Percentiles rank a stretch among this genome's conserved stretches.
phyloP scores from a whole-genome alignment of 2,797 vertebrate species.

The Semotilus atromaculatus region DNA sequence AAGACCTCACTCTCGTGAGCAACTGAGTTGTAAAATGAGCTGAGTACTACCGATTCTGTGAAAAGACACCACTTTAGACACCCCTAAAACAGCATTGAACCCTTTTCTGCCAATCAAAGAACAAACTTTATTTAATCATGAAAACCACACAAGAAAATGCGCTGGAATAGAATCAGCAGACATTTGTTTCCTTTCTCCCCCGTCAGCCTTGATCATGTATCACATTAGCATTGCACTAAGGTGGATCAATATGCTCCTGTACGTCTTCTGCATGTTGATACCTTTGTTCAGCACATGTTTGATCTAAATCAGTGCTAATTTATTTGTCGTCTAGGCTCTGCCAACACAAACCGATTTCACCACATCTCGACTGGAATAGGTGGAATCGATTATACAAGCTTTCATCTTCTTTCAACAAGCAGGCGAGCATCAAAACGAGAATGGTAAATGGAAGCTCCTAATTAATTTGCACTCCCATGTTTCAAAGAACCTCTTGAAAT shows the following conservation, averaged over 20 bases:
- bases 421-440: constrained; percentile 1
- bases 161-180: neutral
- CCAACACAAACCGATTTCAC: constrained; percentile 60
- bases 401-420: constrained; percentile 46
- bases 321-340: constrained; percentile 71
- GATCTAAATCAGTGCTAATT: constrained; percentile 72
- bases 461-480: constrained; percentile 4
- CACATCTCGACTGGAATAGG: constrained; percentile 66
- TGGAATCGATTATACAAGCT: constrained; percentile 61
- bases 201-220: constrained; percentile 30
- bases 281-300: constrained; percentile 70
- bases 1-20: neutral
- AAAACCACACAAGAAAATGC: neutral
- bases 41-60: neutral
- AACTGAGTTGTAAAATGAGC: neutral
- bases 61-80: neutral
- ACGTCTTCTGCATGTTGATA: constrained; percentile 56
- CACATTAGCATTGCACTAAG: constrained; percentile 29
- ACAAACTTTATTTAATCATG: neutral
- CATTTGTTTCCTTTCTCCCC: neutral
- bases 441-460: neutral
- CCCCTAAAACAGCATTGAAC: neutral
- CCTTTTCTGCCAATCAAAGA: neutral
- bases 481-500: neutral
- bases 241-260: constrained; percentile 64